phyloP scores from a whole-genome alignment of 1,140 invertebrate species.

The Tetragonula clypearis region DNA sequence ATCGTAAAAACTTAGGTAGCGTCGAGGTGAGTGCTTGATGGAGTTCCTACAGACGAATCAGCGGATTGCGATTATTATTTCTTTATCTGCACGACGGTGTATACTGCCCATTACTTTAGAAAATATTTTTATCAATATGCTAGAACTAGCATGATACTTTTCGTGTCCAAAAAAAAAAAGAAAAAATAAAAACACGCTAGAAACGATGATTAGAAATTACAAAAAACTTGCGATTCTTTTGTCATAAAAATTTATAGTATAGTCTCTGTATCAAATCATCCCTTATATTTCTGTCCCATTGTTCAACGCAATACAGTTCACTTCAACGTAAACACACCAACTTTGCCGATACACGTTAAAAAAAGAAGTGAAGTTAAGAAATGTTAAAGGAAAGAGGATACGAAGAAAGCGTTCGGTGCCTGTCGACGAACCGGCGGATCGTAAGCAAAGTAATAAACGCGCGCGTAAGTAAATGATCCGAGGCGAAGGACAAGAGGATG shows the following conservation, averaged over 20 bases:
- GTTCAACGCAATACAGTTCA: neutral
- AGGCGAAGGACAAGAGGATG: neutral
- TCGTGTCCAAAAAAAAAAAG: no score
- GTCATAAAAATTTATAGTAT: no score
- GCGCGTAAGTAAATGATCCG: constrained; percentile 35
- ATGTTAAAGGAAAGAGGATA: neutral
- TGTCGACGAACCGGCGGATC: neutral
- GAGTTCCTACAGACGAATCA: no score
- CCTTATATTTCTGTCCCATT: neutral
- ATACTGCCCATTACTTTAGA: no score
- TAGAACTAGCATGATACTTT: no score
- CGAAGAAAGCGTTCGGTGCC: neutral
- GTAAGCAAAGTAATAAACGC: constrained; percentile 32
- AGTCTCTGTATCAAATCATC: neutral
- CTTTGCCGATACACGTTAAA: neutral
- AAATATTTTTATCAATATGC: neutral
- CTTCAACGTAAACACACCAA: neutral
- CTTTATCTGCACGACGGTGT: no score
- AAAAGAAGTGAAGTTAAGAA: neutral
- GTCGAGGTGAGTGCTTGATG: no score
- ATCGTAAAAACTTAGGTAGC: no score
- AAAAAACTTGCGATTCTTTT: no score
- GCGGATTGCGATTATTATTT: no score
- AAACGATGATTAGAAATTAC: no score
- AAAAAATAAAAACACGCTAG: no score